Evolutionary conservation across 2,797 vertebrate genomes (phyloP).

Genomic region (Nyctalus aviator): DNA sequence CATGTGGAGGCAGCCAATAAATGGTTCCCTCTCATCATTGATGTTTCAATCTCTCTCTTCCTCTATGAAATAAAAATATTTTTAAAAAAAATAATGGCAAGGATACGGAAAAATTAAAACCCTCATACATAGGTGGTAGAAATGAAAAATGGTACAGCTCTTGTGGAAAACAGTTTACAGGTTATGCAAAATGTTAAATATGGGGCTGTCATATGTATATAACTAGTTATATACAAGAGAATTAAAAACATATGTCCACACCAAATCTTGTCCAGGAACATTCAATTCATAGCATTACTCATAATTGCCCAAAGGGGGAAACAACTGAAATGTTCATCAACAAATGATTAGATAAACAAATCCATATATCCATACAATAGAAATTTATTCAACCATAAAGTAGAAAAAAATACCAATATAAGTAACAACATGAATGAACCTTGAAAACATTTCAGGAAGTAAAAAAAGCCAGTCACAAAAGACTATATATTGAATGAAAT

Average conservation of each 20-base stretch:
- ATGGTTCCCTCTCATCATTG: no score
- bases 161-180: not conserved
- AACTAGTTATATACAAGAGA: not conserved
- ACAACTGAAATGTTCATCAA: not conserved
- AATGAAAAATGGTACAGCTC: not conserved
- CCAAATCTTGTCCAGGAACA: not conserved
- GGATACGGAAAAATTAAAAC: not conserved
- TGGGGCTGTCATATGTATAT: not conserved
- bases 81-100: not conserved
- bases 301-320: not conserved
- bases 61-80: no score
- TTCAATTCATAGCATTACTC: not conserved
- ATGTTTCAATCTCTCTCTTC: no score
- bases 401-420: not conserved
- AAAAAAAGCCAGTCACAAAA: conserved; percentile 33
- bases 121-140: not conserved
- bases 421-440: conserved; percentile 4
- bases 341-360: conserved; percentile 7
- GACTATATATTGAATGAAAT: not conserved
- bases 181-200: conserved; percentile 18
- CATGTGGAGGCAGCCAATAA: no score
- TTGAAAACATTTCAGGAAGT: not conserved
- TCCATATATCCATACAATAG: not conserved
- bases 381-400: conserved; percentile 3
- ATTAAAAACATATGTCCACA: not conserved